Percentiles rank a stretch among this genome's conserved stretches.
These are phyloP conservation scores for Hermaeophaga mercurialis DNA, from an alignment of 2,888 invertebrate genomes.

Conservation along the genomic window DNA sequence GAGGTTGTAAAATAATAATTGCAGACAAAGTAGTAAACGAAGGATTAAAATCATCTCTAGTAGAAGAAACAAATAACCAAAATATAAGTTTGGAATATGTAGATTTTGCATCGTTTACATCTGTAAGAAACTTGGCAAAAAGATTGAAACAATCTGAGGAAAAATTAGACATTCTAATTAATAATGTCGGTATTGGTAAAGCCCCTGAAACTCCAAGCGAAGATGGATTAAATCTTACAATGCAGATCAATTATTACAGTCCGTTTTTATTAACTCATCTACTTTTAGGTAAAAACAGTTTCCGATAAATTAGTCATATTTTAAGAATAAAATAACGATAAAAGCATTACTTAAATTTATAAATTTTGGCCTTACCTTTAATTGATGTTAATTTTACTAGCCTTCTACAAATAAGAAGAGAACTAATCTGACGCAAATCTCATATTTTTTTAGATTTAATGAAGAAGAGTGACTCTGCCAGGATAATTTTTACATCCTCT, in stretches of 20 bases:
- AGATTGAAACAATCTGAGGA: slow-evolving; percentile 61
- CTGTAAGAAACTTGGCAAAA: slow-evolving; percentile 65
- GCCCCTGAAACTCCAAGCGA: slow-evolving; percentile 56
- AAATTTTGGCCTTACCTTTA: no score
- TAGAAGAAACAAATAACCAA: slow-evolving; percentile 46
- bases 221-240: slow-evolving; percentile 65
- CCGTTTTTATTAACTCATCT: slow-evolving; percentile 72
- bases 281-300: slow-evolving; percentile 60
- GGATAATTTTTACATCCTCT: slow-evolving; percentile 21
- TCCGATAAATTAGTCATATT: no score
- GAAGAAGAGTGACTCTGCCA: slow-evolving; percentile 7
- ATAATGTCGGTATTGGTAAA: slow-evolving; percentile 68
- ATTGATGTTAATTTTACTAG: no score
- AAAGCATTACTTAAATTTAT: no score
- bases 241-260: slow-evolving; percentile 73
- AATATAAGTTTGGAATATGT: slow-evolving; percentile 56
- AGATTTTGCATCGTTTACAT: slow-evolving; percentile 61
- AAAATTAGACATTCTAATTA: slow-evolving; percentile 66
- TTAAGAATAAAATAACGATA: no score
- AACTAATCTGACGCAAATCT: no score
- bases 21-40: slow-evolving; percentile 53
- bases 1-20: slow-evolving; percentile 62
- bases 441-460: slow-evolving; percentile 10
- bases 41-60: slow-evolving; percentile 43
- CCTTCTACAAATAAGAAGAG: no score